phyloP scores from a whole-genome alignment of 2,113 vertebrate species.

The Xyrauchen texanus region DNA sequence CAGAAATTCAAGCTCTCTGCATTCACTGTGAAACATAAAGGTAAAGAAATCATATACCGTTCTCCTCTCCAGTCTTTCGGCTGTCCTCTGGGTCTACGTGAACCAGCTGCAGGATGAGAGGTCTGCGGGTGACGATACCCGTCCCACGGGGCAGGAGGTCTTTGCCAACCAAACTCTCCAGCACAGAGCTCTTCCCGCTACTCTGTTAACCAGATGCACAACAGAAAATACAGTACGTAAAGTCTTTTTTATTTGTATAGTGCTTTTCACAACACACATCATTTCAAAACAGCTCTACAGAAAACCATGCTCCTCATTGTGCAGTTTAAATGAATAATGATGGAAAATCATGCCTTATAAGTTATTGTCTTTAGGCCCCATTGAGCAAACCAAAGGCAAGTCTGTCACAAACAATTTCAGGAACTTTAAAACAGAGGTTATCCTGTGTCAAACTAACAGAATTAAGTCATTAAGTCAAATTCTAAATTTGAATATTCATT shows the following conservation, averaged over 20 bases:
- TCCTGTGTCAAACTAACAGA: not conserved
- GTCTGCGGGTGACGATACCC: conserved; percentile 94
- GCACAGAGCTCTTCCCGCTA: conserved; percentile 97
- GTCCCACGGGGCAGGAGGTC: conserved; percentile 95
- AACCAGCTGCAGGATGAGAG: conserved; percentile 95
- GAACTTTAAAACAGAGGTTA: not conserved
- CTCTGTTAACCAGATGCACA: conserved; percentile 80
- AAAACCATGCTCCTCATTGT: too few species aligned
- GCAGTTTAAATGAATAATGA: too few species aligned
- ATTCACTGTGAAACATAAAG: not conserved
- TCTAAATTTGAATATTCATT: too few species aligned
- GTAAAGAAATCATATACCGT: conserved; percentile 75
- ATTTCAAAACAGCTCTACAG: too few species aligned
- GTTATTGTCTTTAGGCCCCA: too few species aligned
- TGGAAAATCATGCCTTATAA: too few species aligned
- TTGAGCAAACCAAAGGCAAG: too few species aligned
- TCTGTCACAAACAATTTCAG: conserved; percentile 28
- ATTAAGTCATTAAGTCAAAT: too few species aligned
- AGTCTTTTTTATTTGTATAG: too few species aligned
- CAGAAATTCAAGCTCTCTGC: not conserved
- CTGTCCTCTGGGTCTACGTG: conserved; percentile 88
- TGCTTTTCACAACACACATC: too few species aligned
- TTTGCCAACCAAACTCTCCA: conserved; percentile 93
- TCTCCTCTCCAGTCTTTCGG: conserved; percentile 90
- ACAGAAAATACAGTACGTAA: not conserved